A percentile compares a stretch with the other conserved stretches of the same genome.
Evolutionary conservation across 2,888 invertebrate species (phyloP).

Genomic region (Liopterus haemorrhoidalis): DNA sequence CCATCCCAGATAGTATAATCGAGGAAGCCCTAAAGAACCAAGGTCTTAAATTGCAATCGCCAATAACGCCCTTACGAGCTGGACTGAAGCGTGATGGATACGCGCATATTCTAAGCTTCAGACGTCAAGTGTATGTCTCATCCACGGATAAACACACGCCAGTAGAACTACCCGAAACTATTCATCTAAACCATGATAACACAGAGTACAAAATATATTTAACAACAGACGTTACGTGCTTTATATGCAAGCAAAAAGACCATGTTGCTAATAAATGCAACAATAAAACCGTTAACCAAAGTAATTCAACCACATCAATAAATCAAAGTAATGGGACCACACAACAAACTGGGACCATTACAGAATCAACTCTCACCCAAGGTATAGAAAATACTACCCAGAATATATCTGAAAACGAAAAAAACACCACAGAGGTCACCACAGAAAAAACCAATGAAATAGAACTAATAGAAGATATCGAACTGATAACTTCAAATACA

Average conservation of each 20-base stretch:
- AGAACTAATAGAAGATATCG: neutral
- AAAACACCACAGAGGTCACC: neutral
- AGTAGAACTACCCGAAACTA: conserved; percentile 22
- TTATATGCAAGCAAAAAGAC: conserved; percentile 6
- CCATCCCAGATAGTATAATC: conserved; percentile 9
- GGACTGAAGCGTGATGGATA: conserved; percentile 13
- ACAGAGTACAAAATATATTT: conserved; percentile 10
- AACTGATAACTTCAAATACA: neutral
- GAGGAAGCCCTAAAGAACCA: conserved; percentile 1
- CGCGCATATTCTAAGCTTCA: conserved; percentile 22
- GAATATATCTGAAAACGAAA: too few relatives aligned
- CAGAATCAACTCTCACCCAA: neutral
- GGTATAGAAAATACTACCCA: too few relatives aligned
- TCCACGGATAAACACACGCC: conserved; percentile 20
- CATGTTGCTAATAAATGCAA: conserved; percentile 7
- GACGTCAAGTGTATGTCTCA: conserved; percentile 13
- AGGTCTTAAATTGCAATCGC: conserved; percentile 8
- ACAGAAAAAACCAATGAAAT: neutral
- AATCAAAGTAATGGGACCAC: too few relatives aligned
- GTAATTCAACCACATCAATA: too few relatives aligned
- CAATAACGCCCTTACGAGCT: conserved; percentile 13
- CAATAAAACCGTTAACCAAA: too few relatives aligned
- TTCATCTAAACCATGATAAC: conserved; percentile 21
- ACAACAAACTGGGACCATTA: too few relatives aligned
- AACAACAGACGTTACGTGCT: conserved; percentile 2